Conservation (phyloP, 2,113 vertebrate species). For the Candoia aspera region DNA sequence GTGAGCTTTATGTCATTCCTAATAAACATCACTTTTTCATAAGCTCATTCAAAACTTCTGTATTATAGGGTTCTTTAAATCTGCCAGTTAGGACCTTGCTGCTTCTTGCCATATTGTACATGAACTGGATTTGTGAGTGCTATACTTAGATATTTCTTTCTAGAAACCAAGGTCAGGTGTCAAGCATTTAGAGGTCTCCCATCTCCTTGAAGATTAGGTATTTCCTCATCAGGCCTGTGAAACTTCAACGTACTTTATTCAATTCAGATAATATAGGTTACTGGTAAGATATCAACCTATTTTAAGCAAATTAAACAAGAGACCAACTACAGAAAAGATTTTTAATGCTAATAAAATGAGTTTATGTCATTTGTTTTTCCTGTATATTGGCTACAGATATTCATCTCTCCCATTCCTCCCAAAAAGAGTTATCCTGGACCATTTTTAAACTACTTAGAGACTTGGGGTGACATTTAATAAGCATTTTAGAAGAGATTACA, state of each 20-base stretch:
- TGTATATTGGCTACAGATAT: constrained; percentile 17
- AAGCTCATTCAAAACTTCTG: not conserved
- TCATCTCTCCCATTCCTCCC: constrained; percentile 5
- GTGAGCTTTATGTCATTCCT: not conserved
- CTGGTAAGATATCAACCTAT: constrained; percentile 18
- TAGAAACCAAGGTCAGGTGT: constrained; percentile 28
- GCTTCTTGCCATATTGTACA: not conserved
- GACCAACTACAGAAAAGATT: constrained; percentile 33
- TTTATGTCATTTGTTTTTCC: constrained; percentile 35
- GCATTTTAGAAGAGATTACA: constrained; percentile 16
- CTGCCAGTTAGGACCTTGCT: constrained; percentile 22
- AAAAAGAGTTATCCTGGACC: not conserved
- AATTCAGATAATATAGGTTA: not conserved
- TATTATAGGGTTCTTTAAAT: not conserved
- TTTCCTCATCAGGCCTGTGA: constrained; percentile 35
- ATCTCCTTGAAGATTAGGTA: constrained; percentile 31
- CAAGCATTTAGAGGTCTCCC: constrained; percentile 22
- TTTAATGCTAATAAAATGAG: constrained; percentile 38
- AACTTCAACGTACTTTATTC: not conserved
- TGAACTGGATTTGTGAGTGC: not conserved
- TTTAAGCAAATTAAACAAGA: constrained; percentile 31
- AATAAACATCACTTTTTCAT: not conserved
- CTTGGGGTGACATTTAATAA: not conserved
- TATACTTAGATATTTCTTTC: constrained; percentile 6
- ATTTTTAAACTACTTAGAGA: constrained; percentile 39